Conservation (phyloP, 2,113 vertebrate species). For the Pseudois nayaur region DNA sequence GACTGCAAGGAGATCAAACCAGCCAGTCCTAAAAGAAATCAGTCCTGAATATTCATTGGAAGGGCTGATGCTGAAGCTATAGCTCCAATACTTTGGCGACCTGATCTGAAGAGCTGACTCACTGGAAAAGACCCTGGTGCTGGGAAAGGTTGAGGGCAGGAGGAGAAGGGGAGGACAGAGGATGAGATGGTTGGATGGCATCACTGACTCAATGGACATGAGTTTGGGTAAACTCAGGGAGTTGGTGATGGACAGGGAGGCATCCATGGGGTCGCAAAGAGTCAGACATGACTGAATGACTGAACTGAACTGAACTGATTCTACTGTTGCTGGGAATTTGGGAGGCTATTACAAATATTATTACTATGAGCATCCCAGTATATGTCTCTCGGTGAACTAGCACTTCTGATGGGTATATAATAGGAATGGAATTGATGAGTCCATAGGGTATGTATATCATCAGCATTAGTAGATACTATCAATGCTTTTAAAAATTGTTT, state of each 20-base stretch:
- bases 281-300: not conserved
- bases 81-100: not conserved
- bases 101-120: not conserved
- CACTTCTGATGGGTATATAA: not conserved
- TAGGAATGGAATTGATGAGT: not conserved
- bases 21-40: not conserved
- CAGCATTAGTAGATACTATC: not conserved
- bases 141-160: not conserved
- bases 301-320: not conserved
- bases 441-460: not conserved
- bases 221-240: not conserved
- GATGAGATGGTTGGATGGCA: not conserved
- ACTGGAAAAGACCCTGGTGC: not conserved
- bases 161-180: not conserved
- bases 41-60: not conserved
- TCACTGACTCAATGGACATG: not conserved
- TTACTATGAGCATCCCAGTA: not conserved
- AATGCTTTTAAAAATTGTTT: not conserved
- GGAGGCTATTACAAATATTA: not conserved
- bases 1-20: not conserved
- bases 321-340: not conserved
- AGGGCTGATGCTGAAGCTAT: not conserved
- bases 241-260: not conserved
- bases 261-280: not conserved
- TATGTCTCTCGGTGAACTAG: not conserved